Conservation (phyloP, 2,888 invertebrate species). For the Dolichopus griseipennis region DNA sequence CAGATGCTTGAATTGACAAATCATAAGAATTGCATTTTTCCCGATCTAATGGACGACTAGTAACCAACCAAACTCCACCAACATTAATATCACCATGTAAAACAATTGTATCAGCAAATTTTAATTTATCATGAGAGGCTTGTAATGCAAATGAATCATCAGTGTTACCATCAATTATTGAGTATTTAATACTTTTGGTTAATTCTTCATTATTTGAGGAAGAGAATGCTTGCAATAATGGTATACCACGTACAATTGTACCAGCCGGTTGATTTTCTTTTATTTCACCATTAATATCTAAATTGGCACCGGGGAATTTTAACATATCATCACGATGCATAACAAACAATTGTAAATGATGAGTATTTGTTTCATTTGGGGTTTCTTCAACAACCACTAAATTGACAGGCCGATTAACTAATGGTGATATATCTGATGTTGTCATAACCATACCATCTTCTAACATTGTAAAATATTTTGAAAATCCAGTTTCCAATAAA, state of each 20-base stretch:
- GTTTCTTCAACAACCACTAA: constrained; percentile 73
- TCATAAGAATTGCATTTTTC: constrained; percentile 65
- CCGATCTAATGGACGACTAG: constrained; percentile 66
- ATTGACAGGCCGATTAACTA: constrained; percentile 72
- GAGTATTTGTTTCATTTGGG: constrained; percentile 68
- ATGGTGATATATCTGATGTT: constrained; percentile 71
- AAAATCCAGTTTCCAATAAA: constrained; percentile 69
- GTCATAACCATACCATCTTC: constrained; percentile 87
- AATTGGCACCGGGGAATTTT: constrained; percentile 58
- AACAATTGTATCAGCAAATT: constrained; percentile 29
- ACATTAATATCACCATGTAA: constrained; percentile 26
- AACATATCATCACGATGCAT: constrained; percentile 75
- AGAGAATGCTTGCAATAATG: constrained; percentile 61
- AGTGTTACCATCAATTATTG: constrained; percentile 68
- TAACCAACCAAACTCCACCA: constrained; percentile 65
- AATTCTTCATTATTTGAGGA: constrained; percentile 30
- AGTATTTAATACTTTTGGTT: constrained; percentile 58
- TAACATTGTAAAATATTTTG: constrained; percentile 77
- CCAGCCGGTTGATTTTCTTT: constrained; percentile 68
- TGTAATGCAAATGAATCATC: constrained; percentile 65
- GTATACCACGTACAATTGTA: constrained; percentile 61
- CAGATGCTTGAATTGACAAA: constrained; percentile 70
- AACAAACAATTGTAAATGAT: constrained; percentile 71
- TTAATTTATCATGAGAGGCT: constrained; percentile 29
- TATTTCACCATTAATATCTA: constrained; percentile 59